Evolutionary conservation across 2,113 vertebrate species (phyloP).

Genomic region (Dromaius novaehollandiae): DNA sequence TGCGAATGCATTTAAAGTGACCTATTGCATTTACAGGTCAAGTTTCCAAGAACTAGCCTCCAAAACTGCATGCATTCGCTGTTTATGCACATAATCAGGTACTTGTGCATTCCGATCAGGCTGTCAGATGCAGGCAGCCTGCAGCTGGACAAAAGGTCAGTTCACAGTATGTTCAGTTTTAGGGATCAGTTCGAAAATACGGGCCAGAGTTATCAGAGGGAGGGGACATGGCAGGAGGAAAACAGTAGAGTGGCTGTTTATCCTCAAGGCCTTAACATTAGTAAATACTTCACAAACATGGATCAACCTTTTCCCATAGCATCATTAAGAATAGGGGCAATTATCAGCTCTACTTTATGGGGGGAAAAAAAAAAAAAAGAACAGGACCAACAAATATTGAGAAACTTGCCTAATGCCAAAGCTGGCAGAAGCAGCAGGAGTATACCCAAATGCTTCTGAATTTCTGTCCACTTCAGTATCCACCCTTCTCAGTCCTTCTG

Average conservation of each 20-base stretch:
- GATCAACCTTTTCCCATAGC: background rate
- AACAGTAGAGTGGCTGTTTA: background rate
- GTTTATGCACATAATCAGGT: conserved; percentile 6
- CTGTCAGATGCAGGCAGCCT: background rate
- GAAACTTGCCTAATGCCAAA: background rate
- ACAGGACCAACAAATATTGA: rapidly evolving
- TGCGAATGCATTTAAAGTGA: background rate
- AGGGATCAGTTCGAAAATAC: background rate
- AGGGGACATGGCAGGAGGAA: rapidly evolving
- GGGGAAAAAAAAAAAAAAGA: too few species aligned
- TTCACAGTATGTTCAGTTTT: background rate
- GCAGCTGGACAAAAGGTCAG: background rate
- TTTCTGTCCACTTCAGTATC: background rate
- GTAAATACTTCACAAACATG: background rate
- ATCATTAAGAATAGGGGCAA: background rate
- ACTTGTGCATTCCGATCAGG: conserved; percentile 29
- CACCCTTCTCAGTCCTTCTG: background rate
- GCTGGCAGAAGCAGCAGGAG: background rate
- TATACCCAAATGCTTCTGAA: background rate
- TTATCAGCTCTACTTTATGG: background rate
- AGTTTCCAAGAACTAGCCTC: conserved; percentile 14
- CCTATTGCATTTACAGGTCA: conserved; percentile 38
- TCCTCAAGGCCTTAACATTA: background rate
- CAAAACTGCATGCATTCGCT: conserved; percentile 24
- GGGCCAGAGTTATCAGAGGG: background rate